Conservation (phyloP, 2,888 invertebrate species). For the Lasioglossum oenotherae region DNA sequence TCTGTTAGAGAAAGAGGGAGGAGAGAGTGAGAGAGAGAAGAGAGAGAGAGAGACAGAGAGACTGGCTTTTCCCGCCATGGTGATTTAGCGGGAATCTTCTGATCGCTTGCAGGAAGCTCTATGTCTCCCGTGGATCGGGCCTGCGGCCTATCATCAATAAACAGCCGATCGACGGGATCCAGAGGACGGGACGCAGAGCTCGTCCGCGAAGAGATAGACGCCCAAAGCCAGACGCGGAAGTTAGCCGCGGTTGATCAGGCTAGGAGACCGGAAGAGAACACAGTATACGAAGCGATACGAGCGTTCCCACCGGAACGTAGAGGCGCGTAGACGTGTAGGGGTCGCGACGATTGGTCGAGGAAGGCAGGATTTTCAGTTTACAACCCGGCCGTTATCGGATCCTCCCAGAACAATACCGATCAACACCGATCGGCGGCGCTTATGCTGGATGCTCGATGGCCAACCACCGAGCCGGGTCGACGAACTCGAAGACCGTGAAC, state of each 20-base stretch:
- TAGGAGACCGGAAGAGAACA: constrained; percentile 8
- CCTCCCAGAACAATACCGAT: not conserved
- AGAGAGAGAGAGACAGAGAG: not conserved
- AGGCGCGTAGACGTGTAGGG: not conserved
- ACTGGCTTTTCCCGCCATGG: not conserved
- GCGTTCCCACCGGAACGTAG: constrained; percentile 4
- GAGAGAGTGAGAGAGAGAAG: not conserved
- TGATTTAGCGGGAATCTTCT: constrained; percentile 11
- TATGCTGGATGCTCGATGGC: not conserved
- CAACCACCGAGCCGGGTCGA: not conserved
- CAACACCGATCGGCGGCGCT: not conserved
- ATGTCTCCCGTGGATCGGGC: constrained; percentile 7
- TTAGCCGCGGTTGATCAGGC: not conserved
- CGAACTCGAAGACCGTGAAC: constrained; percentile 33
- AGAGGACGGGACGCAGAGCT: constrained; percentile 1
- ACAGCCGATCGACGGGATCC: constrained; percentile 28
- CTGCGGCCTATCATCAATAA: not conserved
- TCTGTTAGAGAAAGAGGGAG: constrained; percentile 83
- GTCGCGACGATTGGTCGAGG: constrained; percentile 14
- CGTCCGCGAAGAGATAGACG: not conserved
- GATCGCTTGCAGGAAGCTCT: not conserved
- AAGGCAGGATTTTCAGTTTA: constrained; percentile 1
- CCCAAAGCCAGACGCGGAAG: constrained; percentile 14
- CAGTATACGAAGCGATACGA: constrained; percentile 36
- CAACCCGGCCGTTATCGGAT: constrained; percentile 3